A percentile compares a stretch with the other conserved stretches of the same genome.
These are phyloP conservation scores for Tragelaphus scriptus DNA, from an alignment of 2,113 vertebrate species.

Conservation along the genomic window DNA sequence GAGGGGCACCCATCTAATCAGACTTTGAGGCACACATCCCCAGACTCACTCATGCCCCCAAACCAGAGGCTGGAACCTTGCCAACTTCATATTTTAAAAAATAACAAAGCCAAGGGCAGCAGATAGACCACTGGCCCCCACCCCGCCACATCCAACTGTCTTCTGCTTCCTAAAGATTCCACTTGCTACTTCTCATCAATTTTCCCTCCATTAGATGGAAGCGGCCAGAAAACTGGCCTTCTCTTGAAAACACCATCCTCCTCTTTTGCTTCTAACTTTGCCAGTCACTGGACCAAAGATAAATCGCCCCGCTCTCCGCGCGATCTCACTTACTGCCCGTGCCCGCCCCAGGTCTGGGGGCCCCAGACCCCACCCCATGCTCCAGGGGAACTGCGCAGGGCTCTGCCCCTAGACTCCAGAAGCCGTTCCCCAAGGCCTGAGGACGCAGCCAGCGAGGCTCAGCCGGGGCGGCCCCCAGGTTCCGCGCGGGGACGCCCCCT, in stretches of 20 bases:
- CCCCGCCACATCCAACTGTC: neutral
- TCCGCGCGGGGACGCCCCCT: neutral
- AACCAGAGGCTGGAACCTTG: neutral
- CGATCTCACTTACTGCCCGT: neutral
- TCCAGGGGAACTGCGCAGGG: neutral
- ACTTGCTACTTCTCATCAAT: constrained; percentile 53
- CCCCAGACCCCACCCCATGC: neutral
- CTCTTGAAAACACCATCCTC: neutral
- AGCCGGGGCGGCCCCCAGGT: neutral
- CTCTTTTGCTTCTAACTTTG: constrained; percentile 51
- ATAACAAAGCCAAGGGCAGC: constrained; percentile 23
- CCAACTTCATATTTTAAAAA: constrained; percentile 13
- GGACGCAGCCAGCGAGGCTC: neutral
- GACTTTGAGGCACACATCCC: neutral
- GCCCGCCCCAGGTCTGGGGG: neutral
- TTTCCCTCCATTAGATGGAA: neutral
- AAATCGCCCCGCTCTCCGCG: neutral
- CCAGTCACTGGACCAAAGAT: constrained; percentile 36
- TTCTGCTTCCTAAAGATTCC: neutral
- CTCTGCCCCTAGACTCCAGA: neutral
- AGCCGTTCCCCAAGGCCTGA: constrained; percentile 8
- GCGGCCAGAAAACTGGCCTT: neutral
- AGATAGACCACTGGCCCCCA: neutral
- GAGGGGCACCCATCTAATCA: neutral
- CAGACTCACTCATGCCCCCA: neutral